Conservation (phyloP, 2,113 vertebrate genomes). For the Brachyhypopomus gauderio region DNA sequence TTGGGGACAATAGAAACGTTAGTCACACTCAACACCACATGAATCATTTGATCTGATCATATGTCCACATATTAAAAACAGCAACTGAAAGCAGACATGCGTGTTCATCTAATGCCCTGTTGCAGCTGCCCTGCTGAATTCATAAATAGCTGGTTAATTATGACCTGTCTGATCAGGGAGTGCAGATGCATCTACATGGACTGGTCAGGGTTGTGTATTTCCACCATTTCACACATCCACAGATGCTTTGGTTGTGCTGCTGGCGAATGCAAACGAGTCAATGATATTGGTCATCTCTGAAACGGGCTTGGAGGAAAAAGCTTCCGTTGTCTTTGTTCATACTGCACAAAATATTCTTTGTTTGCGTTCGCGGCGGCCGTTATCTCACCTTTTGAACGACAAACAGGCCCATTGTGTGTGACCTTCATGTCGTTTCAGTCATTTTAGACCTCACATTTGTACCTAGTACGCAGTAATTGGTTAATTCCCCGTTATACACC, state of each 20-base stretch:
- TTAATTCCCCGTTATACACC: neutral
- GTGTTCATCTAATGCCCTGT: neutral
- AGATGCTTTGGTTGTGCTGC: neutral
- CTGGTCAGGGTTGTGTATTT: neutral
- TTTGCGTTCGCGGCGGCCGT: constrained; percentile 33
- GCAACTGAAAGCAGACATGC: neutral
- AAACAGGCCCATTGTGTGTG: neutral
- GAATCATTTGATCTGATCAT: neutral
- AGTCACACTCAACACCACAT: neutral
- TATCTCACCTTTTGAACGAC: constrained; percentile 17
- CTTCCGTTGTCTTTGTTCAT: constrained; percentile 52
- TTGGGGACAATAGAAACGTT: neutral
- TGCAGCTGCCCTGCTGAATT: neutral
- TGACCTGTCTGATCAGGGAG: neutral
- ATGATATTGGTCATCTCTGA: neutral
- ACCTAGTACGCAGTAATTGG: constrained; percentile 3
- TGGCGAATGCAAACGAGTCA: neutral
- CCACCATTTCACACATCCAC: neutral
- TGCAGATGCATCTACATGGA: neutral
- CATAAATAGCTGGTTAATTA: neutral
- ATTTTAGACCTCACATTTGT: neutral
- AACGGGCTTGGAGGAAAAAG: constrained; percentile 32
- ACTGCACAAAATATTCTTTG: constrained; percentile 55
- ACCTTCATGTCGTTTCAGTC: neutral
- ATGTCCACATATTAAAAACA: neutral